Conservation (phyloP, 2,888 invertebrate genomes). For the Sphaerophoria taeniata region DNA sequence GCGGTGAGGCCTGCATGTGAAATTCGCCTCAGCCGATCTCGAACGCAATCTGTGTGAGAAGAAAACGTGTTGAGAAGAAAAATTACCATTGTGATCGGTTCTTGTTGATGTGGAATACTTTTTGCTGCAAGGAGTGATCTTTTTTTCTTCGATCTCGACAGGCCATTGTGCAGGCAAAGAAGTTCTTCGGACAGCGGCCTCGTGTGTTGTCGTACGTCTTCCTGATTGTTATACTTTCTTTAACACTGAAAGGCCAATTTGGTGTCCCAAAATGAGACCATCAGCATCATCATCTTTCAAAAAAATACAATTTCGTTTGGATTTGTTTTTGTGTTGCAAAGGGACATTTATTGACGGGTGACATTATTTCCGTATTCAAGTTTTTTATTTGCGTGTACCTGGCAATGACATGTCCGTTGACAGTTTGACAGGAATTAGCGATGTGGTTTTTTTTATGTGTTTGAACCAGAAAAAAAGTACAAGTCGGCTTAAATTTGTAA, state of each 20-base stretch:
- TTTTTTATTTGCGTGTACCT: slow-evolving; percentile 61
- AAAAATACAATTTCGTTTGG: background rate
- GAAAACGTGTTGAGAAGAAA: slow-evolving; percentile 67
- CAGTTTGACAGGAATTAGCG: slow-evolving; percentile 67
- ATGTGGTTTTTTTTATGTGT: slow-evolving; percentile 12
- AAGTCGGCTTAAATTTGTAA: background rate
- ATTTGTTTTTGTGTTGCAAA: background rate
- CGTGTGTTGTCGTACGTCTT: slow-evolving; percentile 43
- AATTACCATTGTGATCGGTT: slow-evolving; percentile 66
- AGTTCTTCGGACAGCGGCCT: slow-evolving; percentile 36
- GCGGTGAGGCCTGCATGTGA: slow-evolving; percentile 25
- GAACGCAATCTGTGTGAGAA: slow-evolving; percentile 49
- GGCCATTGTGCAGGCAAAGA: slow-evolving; percentile 35
- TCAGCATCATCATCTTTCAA: slow-evolving; percentile 50
- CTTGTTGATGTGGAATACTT: background rate
- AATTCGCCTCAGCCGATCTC: slow-evolving; percentile 16
- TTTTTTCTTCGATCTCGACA: slow-evolving; percentile 11
- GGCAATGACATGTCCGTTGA: slow-evolving; percentile 57
- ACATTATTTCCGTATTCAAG: slow-evolving; percentile 59
- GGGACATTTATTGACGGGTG: slow-evolving; percentile 48
- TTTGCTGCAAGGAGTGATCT: background rate
- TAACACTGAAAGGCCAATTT: slow-evolving; percentile 30
- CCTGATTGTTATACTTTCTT: slow-evolving; percentile 43
- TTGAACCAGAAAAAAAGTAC: background rate
- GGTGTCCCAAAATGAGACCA: slow-evolving; percentile 50